These are phyloP conservation scores for Meriones unguiculatus DNA, from an alignment of 2,113 vertebrate genomes.

Conservation along the genomic window DNA sequence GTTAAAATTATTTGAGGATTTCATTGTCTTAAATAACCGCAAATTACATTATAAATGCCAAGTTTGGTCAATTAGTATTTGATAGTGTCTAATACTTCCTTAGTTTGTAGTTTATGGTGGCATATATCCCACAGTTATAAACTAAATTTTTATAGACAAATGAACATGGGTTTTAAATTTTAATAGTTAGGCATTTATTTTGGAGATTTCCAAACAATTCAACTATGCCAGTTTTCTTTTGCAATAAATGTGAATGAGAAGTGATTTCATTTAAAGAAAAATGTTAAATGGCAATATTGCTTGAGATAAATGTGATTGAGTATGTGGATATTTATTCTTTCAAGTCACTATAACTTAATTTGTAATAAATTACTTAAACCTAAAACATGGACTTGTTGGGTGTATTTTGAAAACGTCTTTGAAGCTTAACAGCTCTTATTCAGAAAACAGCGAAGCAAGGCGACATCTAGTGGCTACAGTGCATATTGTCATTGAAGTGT, in stretches of 20 bases:
- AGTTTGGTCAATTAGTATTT: slow-evolving; percentile 33
- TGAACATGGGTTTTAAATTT: slow-evolving; percentile 34
- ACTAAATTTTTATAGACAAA: slow-evolving; percentile 12
- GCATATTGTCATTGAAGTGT: neutral
- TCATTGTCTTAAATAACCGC: neutral
- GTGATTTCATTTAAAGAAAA: slow-evolving; percentile 18
- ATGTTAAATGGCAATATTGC: slow-evolving; percentile 1
- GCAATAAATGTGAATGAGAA: slow-evolving; percentile 45
- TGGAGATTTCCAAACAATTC: slow-evolving; percentile 46
- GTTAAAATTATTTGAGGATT: neutral
- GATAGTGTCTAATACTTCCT: slow-evolving; percentile 22
- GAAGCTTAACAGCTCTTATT: neutral
- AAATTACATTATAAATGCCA: slow-evolving; percentile 35
- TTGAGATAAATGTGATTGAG: neutral
- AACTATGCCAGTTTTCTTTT: slow-evolving; percentile 34
- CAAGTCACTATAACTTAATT: neutral
- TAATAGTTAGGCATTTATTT: slow-evolving; percentile 41
- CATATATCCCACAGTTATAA: slow-evolving; percentile 5
- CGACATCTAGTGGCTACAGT: slow-evolving; percentile 63
- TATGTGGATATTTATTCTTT: slow-evolving; percentile 31
- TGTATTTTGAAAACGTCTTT: neutral
- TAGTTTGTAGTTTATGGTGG: slow-evolving; percentile 22
- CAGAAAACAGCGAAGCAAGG: neutral
- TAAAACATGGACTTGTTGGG: neutral
- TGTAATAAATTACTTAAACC: slow-evolving; percentile 8